Percentiles rank a stretch among this genome's conserved stretches.
These are phyloP conservation scores for Glyptemys insculpta DNA, from an alignment of 2,797 vertebrate species.

Conservation along the genomic window DNA sequence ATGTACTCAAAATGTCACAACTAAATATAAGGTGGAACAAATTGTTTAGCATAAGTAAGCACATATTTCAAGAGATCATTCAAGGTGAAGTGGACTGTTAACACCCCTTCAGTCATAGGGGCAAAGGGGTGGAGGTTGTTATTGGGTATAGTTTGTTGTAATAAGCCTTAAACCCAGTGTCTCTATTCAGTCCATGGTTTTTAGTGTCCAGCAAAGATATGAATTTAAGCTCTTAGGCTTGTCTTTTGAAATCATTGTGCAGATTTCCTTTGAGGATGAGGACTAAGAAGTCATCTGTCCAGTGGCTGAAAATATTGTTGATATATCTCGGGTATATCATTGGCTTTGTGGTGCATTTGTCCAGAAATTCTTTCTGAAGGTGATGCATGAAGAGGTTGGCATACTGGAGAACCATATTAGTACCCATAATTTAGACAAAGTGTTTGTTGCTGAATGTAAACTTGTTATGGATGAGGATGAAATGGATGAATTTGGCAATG, in stretches of 20 bases:
- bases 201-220: background rate
- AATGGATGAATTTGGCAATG: too few relatives aligned
- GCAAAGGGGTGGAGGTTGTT: background rate
- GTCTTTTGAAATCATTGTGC: background rate
- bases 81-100: background rate
- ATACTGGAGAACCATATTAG: too few relatives aligned
- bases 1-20: background rate
- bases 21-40: background rate
- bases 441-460: too few relatives aligned
- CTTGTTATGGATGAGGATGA: too few relatives aligned
- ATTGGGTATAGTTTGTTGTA: background rate
- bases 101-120: background rate
- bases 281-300: background rate
- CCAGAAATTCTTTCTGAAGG: too few relatives aligned
- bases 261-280: background rate
- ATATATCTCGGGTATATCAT: background rate
- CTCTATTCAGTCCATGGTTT: background rate
- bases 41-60: background rate
- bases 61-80: background rate
- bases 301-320: background rate
- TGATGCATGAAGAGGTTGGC: too few relatives aligned
- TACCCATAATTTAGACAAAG: too few relatives aligned
- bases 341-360: background rate
- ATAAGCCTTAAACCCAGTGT: background rate
- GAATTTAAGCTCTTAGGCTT: background rate